These are phyloP conservation scores for Ranitomeya imitator DNA, from an alignment of 2,113 vertebrate species.

Conservation along the genomic window DNA sequence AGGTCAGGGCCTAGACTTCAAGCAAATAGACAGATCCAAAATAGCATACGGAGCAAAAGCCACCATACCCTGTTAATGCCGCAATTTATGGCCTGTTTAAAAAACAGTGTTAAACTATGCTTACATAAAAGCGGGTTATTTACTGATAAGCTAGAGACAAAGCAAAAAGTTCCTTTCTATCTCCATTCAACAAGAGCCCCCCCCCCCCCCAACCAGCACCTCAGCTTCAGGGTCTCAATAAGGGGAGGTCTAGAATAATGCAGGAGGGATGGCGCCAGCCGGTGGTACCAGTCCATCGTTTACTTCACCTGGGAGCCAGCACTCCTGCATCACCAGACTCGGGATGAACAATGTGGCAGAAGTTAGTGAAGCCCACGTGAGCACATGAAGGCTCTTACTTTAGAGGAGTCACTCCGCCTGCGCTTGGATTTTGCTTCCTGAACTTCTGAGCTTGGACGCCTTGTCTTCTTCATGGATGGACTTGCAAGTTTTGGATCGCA, in stretches of 20 bases:
- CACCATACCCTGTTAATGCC: neutral
- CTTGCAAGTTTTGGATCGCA: constrained; percentile 81
- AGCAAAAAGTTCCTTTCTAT: neutral
- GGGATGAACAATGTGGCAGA: neutral
- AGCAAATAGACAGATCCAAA: neutral
- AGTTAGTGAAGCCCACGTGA: neutral
- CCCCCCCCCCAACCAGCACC: neutral
- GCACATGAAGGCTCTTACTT: constrained; percentile 47
- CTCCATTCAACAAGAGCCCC: neutral
- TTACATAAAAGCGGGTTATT: neutral
- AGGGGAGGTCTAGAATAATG: neutral
- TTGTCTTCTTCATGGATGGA: constrained; percentile 82
- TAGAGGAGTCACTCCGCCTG: constrained; percentile 76
- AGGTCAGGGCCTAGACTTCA: neutral
- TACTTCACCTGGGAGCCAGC: neutral
- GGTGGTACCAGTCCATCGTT: neutral
- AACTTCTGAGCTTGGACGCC: constrained; percentile 89
- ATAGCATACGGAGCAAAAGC: neutral
- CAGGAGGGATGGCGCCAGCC: neutral
- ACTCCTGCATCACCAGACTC: neutral
- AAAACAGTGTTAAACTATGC: neutral
- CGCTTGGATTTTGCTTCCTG: constrained; percentile 92
- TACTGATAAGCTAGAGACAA: neutral
- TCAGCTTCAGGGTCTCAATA: neutral
- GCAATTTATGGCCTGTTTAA: neutral